Base-by-base conservation (phyloP, 2,888 invertebrate species). In the Chrysomela aeneicollis region DNA sequence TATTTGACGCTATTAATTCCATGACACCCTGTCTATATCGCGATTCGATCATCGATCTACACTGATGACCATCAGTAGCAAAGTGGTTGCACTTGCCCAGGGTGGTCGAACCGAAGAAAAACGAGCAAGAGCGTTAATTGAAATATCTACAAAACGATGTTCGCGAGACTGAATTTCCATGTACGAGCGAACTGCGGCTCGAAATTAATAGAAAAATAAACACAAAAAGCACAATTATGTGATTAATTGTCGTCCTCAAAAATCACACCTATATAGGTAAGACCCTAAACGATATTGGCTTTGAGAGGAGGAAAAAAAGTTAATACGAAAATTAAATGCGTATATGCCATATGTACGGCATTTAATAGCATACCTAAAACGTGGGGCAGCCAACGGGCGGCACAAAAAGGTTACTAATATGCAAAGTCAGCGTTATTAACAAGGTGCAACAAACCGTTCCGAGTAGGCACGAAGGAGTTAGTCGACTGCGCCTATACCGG, bases 391-490 rank as follows among this genome's bases (percentile, higher is more conserved):
- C 73, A 74, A 72, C 57, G 70, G 72, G 65, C 73, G 72, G 68
- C 70, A 76, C 76, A 77, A 77, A 79, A 78, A 79, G 75, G 71
- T 73, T 64, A 73, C 77, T 76, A 80, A 80, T 80, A 80, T 81
- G 81, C 81, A 81, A 80, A 81, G 81, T 81, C 81, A 81, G 80
- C 80, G 76, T 81, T 81, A 81, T 81, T 81, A 81, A 81, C 81
- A 80, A 81, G 81, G 80, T 81, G 80, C 80, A 80, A 80, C 81
- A 80, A 79, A 80, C 79, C 76, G 78, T 74, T 76, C 72, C 70
- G 68, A 53, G 49, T 49, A 65, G 21, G 47, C 64, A 66, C 62
- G 61, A 76, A 76, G 76, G 72, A 74, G 74, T 10, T 15, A 15
- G 42, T 42, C 42, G 42, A 42, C 15, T 15, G 10, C n/a, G 42